Evolutionary conservation across 2,888 invertebrate genomes (phyloP).

Genomic region (Epirrhoe alternata): DNA sequence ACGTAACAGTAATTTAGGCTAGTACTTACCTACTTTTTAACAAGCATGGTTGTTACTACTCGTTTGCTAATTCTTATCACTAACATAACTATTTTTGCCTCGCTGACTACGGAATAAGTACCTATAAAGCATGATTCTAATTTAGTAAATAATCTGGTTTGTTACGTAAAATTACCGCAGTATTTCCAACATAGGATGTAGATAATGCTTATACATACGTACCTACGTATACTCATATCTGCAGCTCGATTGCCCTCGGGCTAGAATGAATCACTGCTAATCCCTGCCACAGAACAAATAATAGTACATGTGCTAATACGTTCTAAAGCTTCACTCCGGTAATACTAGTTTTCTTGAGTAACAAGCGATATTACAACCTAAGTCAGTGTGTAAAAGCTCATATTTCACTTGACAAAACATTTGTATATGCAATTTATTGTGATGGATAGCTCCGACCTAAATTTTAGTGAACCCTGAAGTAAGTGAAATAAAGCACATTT

Average conservation of each 20-base stretch:
- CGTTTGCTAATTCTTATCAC: too few species aligned
- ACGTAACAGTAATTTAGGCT: too few species aligned
- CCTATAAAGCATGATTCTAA: not conserved
- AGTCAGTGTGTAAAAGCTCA: not conserved
- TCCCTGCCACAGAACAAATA: conserved; percentile 20
- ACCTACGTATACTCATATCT: conserved; percentile 33
- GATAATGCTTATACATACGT: conserved; percentile 37
- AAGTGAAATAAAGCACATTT: conserved; percentile 10
- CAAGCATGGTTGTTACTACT: not conserved
- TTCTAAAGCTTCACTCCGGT: conserved; percentile 12
- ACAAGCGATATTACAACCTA: conserved; percentile 9
- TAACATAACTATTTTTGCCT: not conserved
- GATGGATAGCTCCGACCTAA: not conserved
- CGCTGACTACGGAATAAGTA: not conserved
- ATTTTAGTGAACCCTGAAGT: not conserved
- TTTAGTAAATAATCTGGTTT: not conserved
- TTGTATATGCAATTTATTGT: not conserved
- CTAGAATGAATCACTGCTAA: conserved; percentile 46
- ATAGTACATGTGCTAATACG: conserved; percentile 4
- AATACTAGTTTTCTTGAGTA: not conserved
- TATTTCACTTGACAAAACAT: not conserved
- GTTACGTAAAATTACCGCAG: conserved; percentile 5
- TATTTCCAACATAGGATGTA: conserved; percentile 38
- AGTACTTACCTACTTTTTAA: too few species aligned
- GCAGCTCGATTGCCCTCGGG: conserved; percentile 44